These are phyloP conservation scores for Emmelina monodactyla DNA, from an alignment of 2,888 invertebrate genomes.

Conservation along the genomic window DNA sequence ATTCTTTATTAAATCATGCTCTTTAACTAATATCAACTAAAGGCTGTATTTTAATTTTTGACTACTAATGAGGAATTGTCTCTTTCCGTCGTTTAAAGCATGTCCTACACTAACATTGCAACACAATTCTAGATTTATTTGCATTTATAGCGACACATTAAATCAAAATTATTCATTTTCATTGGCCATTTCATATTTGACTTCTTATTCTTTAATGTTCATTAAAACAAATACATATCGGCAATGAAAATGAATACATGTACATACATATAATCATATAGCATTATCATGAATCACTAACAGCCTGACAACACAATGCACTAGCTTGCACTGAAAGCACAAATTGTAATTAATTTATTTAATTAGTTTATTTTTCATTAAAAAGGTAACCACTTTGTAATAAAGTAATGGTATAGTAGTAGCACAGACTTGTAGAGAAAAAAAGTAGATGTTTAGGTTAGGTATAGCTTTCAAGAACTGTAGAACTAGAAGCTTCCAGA, in stretches of 20 bases:
- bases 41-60: constrained; percentile 46
- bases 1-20: constrained; percentile 50
- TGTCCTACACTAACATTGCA: constrained; percentile 41
- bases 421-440: too few species aligned
- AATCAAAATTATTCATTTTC: neutral
- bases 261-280: constrained; percentile 21
- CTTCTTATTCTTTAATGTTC: too few species aligned
- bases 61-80: constrained; percentile 49
- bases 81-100: constrained; percentile 40
- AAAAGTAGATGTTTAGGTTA: too few species aligned
- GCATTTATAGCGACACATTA: constrained; percentile 11
- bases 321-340: constrained; percentile 41
- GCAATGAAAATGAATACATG: constrained; percentile 37
- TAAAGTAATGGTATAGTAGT: too few species aligned
- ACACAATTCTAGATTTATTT: constrained; percentile 23
- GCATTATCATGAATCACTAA: constrained; percentile 43
- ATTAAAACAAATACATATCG: constrained; percentile 3
- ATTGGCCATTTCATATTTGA: neutral
- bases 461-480: too few species aligned
- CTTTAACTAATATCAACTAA: constrained; percentile 56
- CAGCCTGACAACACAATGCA: constrained; percentile 50
- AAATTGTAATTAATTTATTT: constrained; percentile 7
- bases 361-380: too few species aligned
- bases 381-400: too few species aligned
- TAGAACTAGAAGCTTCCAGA: too few species aligned